These are phyloP conservation scores for Pelodiscus sinensis DNA, from an alignment of 2,113 vertebrate species.

Conservation along the genomic window DNA sequence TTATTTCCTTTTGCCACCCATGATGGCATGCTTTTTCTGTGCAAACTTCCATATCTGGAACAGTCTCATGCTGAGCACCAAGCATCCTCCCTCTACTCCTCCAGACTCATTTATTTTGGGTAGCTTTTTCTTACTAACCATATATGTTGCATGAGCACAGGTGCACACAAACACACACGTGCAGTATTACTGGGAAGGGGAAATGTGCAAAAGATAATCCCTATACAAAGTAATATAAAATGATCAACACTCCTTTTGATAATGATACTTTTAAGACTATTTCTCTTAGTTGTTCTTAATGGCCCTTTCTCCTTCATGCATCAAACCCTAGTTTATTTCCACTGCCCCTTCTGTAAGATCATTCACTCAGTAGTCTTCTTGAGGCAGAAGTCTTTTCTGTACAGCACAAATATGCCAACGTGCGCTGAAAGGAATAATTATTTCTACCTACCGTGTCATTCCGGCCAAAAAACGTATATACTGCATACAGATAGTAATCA, in stretches of 20 bases:
- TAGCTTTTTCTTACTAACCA: not conserved
- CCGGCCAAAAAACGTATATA: constrained; percentile 97
- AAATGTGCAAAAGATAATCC: not conserved
- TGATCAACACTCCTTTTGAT: not conserved
- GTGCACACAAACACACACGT: not conserved
- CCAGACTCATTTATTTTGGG: not conserved
- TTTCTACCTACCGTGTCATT: constrained; percentile 90
- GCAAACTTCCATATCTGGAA: not conserved
- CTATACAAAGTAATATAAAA: not conserved
- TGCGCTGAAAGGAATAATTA: not conserved
- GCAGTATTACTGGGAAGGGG: not conserved
- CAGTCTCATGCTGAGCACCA: not conserved
- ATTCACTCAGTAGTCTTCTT: not conserved
- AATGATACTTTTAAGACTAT: not conserved
- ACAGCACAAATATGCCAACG: not conserved
- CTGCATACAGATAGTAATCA: constrained; percentile 97
- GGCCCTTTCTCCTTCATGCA: not conserved
- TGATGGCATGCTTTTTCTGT: not conserved
- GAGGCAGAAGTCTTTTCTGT: not conserved
- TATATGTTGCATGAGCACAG: not conserved
- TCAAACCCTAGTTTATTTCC: not conserved
- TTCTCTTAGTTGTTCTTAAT: not conserved
- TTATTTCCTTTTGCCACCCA: not conserved
- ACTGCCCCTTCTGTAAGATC: not conserved
- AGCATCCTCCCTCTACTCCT: not conserved